These are phyloP conservation scores for Boulengeromyrus knoepffleri DNA, from an alignment of 2,113 vertebrate genomes.

Conservation along the genomic window DNA sequence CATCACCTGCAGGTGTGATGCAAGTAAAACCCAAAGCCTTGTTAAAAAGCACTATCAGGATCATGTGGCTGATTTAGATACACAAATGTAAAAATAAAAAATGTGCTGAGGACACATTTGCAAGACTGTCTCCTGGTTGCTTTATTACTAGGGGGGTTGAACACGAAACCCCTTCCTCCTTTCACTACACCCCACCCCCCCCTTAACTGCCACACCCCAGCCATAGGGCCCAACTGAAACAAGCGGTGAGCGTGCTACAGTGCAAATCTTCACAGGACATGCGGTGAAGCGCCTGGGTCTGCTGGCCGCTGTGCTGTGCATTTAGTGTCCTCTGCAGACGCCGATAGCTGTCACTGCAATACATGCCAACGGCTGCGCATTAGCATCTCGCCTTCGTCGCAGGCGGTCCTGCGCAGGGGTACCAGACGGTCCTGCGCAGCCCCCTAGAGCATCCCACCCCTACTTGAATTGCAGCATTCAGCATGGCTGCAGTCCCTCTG, in stretches of 20 bases:
- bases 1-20: conserved; percentile 27
- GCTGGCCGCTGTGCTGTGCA: neutral
- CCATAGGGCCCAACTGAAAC: conserved; percentile 24
- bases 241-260: conserved; percentile 39
- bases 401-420: neutral
- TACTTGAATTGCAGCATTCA: neutral
- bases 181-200: neutral
- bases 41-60: neutral
- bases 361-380: neutral
- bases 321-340: neutral
- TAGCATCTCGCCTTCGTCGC: neutral
- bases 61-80: conserved; percentile 12
- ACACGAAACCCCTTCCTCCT: neutral
- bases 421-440: neutral
- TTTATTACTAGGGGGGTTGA: conserved; percentile 18
- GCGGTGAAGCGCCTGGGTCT: conserved; percentile 26
- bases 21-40: neutral
- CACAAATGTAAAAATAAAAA: conserved; percentile 4
- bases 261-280: conserved; percentile 51
- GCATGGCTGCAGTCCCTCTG: conserved; percentile 7
- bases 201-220: conserved; percentile 1
- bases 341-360: neutral
- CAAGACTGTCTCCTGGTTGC: conserved; percentile 23
- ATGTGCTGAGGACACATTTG: conserved; percentile 30
- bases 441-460: neutral